Percentiles rank a stretch among this genome's conserved stretches.
Evolutionary conservation across 2,888 invertebrate genomes (phyloP).

Genomic region (Capitulum mitella): DNA sequence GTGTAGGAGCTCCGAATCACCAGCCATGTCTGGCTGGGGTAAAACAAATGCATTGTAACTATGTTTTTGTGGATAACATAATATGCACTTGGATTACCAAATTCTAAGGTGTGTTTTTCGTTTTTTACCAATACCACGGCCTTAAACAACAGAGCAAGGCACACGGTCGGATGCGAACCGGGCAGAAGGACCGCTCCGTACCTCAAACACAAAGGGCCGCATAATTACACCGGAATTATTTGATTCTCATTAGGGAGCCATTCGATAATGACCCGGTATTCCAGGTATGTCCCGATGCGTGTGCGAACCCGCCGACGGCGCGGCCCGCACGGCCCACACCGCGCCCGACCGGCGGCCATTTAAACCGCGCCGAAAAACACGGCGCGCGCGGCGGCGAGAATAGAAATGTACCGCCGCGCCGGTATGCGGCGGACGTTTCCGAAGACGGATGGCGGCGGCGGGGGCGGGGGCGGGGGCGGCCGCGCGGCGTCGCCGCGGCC

Average conservation of each 20-base stretch:
- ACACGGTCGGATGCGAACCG: too few relatives aligned
- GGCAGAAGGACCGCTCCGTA: too few relatives aligned
- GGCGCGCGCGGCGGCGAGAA: neutral
- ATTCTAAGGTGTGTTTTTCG: too few relatives aligned
- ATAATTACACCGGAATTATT: neutral
- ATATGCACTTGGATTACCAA: too few relatives aligned
- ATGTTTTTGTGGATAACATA: too few relatives aligned
- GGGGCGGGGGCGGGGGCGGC: neutral
- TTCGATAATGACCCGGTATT: neutral
- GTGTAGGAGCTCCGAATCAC: too few relatives aligned
- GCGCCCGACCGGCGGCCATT: neutral
- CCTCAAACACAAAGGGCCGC: neutral
- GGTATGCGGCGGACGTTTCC: neutral
- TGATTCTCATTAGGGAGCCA: neutral
- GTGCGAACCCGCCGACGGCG: neutral
- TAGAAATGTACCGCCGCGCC: neutral
- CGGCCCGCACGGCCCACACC: neutral
- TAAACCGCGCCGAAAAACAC: slow-evolving; percentile 1
- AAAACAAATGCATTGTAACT: too few relatives aligned
- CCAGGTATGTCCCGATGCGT: neutral
- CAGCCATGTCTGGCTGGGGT: too few relatives aligned
- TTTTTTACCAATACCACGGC: too few relatives aligned
- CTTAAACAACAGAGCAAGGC: too few relatives aligned
- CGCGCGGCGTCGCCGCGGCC: neutral
- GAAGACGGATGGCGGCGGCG: neutral